Base-by-base conservation (phyloP, 2,888 invertebrate genomes). In the Chorisops tibialis region DNA sequence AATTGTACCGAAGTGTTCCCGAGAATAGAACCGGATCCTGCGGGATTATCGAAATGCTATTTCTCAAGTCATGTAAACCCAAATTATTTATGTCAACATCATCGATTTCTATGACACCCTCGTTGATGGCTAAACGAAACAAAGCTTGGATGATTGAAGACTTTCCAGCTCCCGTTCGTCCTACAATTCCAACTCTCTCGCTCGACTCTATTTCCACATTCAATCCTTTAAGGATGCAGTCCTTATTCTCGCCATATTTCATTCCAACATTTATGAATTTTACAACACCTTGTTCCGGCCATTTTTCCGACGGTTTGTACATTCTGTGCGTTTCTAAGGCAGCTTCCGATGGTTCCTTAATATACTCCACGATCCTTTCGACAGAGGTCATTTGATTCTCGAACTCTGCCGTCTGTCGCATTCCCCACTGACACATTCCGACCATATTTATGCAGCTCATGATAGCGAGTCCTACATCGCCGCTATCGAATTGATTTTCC, bases 1-100 rank as follows among this genome's bases (percentile, higher is more conserved):
- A 80, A 76, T 94, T 94, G 73, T 88, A 86, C 5, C 94, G 82
- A 45, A 94, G 76, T 14, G 88, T 86, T 9, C 90, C 90, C 0
- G 89, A 89, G 75, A 94, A 94, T 19, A 94, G 76, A 21, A 93
- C 87, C 0, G 94, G 93, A 71, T 93, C 93, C 80, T 96, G 96
- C 0, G 96, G 96, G 71, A 96, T 96, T 64, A 96, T 95, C 0
- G 95, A 88, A 60, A 96, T 89, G 69, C 87, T 88, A 59, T 83
- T 84, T 50, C 96, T 81, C 24, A 96, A 79, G 70, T 91, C 88
- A 74, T 87, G 83, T 3, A 94, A 80, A 1, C 89, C 89, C 38
- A 94, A 82, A 12, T 80, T 79, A 45, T 82, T 83, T 0, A 85
- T 88, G 62, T 89, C 83, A 0, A 93, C 73, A 9, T 83, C 86